A percentile compares a stretch with the other conserved stretches of the same genome.
phyloP scores from a whole-genome alignment of 1,140 invertebrate species.

The Cydia splendana region DNA sequence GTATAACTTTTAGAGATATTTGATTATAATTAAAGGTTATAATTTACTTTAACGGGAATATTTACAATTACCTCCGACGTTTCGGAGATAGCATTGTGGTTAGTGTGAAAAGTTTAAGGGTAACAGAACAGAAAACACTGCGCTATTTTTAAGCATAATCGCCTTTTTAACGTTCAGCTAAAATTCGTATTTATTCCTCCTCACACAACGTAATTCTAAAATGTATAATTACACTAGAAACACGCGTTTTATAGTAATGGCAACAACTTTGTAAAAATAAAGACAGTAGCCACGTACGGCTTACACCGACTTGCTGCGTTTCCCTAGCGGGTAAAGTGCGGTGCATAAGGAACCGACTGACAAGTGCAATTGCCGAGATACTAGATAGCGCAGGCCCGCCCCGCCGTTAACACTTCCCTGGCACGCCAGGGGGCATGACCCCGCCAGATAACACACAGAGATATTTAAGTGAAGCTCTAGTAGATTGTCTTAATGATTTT shows the following conservation, averaged over 20 bases:
- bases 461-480: background rate
- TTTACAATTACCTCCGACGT: no score
- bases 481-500: no score
- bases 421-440: constrained; percentile 59
- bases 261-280: background rate
- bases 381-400: constrained; percentile 57
- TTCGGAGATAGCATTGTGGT: no score
- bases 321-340: background rate
- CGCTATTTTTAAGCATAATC: no score
- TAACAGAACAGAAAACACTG: no score
- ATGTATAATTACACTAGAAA: background rate
- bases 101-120: no score
- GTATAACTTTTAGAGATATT: no score
- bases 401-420: constrained; percentile 62
- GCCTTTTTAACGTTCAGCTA: background rate
- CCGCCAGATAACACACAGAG: constrained; percentile 14
- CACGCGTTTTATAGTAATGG: background rate
- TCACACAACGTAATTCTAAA: background rate
- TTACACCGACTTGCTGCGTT: background rate
- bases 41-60: no score
- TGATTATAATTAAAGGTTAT: no score
- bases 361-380: constrained; percentile 60
- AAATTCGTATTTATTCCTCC: background rate
- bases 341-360: constrained; percentile 48
- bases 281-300: background rate